Percentiles rank a stretch among this genome's conserved stretches.
phyloP scores from a whole-genome alignment of 1,140 invertebrate species.

The Goniozus legneri region DNA sequence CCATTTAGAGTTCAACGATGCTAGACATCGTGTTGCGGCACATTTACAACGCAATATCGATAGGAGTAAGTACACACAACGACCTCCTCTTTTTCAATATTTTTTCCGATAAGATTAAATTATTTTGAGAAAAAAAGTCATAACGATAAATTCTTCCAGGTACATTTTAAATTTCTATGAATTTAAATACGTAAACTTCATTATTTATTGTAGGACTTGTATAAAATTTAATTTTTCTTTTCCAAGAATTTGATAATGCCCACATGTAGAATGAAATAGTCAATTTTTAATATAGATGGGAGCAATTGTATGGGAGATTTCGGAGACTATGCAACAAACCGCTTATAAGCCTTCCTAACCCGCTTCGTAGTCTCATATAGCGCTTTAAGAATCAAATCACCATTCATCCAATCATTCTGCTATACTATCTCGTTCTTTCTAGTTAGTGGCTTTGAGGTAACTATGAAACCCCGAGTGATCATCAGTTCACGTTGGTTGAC shows the following conservation, averaged over 20 bases:
- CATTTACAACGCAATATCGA: constrained; percentile 96
- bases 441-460: constrained; percentile 49
- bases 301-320: constrained; percentile 54
- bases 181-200: too few species aligned
- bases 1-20: constrained; percentile 94
- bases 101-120: constrained; percentile 1
- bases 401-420: constrained; percentile 45
- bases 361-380: constrained; percentile 54
- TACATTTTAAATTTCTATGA: not conserved
- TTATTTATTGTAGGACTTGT: too few species aligned
- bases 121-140: too few species aligned
- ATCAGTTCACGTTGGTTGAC: too few species aligned
- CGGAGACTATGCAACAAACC: constrained; percentile 45
- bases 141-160: constrained; percentile 6
- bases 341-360: constrained; percentile 48
- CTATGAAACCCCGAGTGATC: constrained; percentile 33
- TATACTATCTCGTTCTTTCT: constrained; percentile 45
- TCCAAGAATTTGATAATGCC: too few species aligned
- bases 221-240: too few species aligned
- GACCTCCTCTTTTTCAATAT: constrained; percentile 6
- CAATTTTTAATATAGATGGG: constrained; percentile 50
- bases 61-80: constrained; percentile 85
- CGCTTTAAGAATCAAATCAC: constrained; percentile 45
- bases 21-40: constrained; percentile 85
- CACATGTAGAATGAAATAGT: constrained; percentile 21